These are phyloP conservation scores for Saxidomus purpurata DNA, from an alignment of 1,140 invertebrate species.

Conservation along the genomic window DNA sequence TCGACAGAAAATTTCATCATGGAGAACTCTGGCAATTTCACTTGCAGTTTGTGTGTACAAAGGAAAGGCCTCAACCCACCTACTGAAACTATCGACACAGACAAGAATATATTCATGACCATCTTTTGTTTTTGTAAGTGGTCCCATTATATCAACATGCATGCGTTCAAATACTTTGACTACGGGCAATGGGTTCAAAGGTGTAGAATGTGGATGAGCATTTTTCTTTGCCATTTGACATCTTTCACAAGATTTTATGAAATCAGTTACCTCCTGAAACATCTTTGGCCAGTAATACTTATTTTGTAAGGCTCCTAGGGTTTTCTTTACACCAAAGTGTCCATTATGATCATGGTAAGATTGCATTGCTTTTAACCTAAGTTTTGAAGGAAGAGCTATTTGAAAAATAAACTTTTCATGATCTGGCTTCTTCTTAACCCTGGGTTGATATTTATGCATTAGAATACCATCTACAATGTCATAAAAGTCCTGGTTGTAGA, in stretches of 20 bases:
- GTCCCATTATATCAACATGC: constrained; percentile 68
- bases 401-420: no score
- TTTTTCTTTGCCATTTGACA: constrained; percentile 43
- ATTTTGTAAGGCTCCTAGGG: no score
- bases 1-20: constrained; percentile 66
- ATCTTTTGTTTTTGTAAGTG: constrained; percentile 29
- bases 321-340: no score
- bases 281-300: constrained; percentile 65
- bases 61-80: constrained; percentile 67
- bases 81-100: constrained; percentile 34
- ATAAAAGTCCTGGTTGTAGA: no score
- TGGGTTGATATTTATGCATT: no score
- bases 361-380: no score
- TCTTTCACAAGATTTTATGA: constrained; percentile 14
- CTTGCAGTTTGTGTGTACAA: constrained; percentile 31
- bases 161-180: constrained; percentile 43
- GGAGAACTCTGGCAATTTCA: constrained; percentile 58
- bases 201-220: neutral
- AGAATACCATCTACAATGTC: no score
- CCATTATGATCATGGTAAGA: no score
- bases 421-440: no score
- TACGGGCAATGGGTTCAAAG: constrained; percentile 42
- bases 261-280: constrained; percentile 40
- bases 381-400: no score
- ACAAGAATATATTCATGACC: constrained; percentile 55